phyloP scores from a whole-genome alignment of 2,797 vertebrate genomes.

The Trematomus bernacchii region DNA sequence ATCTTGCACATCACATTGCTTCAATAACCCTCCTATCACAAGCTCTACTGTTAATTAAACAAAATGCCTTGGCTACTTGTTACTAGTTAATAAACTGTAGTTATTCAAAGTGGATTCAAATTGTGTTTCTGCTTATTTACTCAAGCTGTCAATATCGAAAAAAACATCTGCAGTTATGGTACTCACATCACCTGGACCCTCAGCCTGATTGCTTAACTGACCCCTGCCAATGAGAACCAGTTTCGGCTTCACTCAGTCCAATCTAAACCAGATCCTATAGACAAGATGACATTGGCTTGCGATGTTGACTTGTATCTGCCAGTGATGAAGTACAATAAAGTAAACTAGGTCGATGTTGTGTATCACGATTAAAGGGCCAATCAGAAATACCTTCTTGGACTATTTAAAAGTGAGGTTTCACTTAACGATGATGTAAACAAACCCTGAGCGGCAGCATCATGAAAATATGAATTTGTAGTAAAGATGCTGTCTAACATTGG shows the following conservation, averaged over 20 bases:
- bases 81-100: constrained; percentile 10
- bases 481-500: not conserved
- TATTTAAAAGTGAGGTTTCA: not conserved
- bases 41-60: not conserved
- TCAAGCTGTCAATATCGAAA: constrained; percentile 9
- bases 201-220: no score
- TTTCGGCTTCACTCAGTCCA: not conserved
- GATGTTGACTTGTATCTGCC: no score
- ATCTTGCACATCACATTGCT: not conserved
- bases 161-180: not conserved
- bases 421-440: constrained; percentile 6
- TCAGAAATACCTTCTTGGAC: not conserved
- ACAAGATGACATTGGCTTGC: no score
- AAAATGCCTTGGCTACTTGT: not conserved
- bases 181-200: not conserved
- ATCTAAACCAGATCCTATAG: no score
- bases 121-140: constrained; percentile 1
- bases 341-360: no score
- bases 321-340: no score
- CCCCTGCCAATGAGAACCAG: no score
- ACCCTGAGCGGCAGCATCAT: not conserved
- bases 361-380: no score
- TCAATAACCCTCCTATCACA: constrained; percentile 9
- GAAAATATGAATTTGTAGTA: not conserved
- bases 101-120: constrained; percentile 19